These are phyloP conservation scores for Drosophila falleni DNA, from an alignment of 2,888 invertebrate species.

Conservation along the genomic window DNA sequence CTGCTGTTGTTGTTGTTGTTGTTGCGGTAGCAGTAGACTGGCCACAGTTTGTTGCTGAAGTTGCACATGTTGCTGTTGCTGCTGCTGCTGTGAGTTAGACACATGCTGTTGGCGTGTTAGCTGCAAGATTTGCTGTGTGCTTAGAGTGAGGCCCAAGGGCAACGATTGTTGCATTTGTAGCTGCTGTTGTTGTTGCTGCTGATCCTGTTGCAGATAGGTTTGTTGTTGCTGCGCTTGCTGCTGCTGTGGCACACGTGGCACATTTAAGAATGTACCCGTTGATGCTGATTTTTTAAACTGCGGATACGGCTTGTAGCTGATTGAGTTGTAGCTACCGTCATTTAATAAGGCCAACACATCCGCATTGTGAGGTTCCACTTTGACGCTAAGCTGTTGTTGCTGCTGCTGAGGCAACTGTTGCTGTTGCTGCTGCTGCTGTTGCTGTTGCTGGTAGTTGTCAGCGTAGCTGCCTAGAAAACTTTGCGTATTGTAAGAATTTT, in stretches of 20 bases:
- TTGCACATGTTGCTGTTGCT: slow-evolving; percentile 47
- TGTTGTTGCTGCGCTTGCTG: slow-evolving; percentile 46
- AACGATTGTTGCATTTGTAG: slow-evolving; percentile 67
- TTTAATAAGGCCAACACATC: slow-evolving; percentile 79
- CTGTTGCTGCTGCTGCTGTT: slow-evolving; percentile 30
- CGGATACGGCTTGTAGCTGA: slow-evolving; percentile 83
- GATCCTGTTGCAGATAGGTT: slow-evolving; percentile 69
- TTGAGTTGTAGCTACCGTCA: slow-evolving; percentile 59
- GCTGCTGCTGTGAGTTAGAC: slow-evolving; percentile 52
- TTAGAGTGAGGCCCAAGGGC: slow-evolving; percentile 55
- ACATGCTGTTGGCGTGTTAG: slow-evolving; percentile 72
- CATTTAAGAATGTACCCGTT: slow-evolving; percentile 82
- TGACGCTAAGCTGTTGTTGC: slow-evolving; percentile 78
- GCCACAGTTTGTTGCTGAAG: slow-evolving; percentile 67
- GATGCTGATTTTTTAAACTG: slow-evolving; percentile 84
- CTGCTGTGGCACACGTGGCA: slow-evolving; percentile 70
- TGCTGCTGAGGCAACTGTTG: slow-evolving; percentile 47
- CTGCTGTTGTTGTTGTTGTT: slow-evolving; percentile 47
- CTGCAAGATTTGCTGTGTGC: slow-evolving; percentile 67
- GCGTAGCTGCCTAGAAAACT: slow-evolving; percentile 55
- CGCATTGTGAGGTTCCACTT: slow-evolving; percentile 77
- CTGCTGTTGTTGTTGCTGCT: slow-evolving; percentile 59
- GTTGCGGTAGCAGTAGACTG: slow-evolving; percentile 53
- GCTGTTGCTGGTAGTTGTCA: slow-evolving; percentile 60
- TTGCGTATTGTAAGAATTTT: slow-evolving; percentile 57